Conservation (phyloP, 1,140 invertebrate species). For the Zaprionus taronus region DNA sequence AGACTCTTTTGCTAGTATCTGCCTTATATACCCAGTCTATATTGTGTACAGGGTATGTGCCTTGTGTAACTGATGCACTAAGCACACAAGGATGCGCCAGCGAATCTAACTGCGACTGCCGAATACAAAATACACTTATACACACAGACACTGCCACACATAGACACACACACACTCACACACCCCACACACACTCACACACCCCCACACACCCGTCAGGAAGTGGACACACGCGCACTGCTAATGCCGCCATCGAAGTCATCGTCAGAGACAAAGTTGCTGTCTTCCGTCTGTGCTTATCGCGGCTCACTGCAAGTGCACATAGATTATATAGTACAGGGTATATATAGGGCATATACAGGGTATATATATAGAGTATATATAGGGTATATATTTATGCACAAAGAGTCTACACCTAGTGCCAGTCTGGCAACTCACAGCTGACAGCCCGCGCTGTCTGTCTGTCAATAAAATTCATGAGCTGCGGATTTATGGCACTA, state of each 20-base stretch:
- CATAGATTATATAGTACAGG: neutral
- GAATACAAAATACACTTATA: conserved; percentile 16
- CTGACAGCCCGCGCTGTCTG: neutral
- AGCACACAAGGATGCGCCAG: neutral
- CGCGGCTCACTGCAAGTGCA: neutral
- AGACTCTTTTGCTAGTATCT: neutral
- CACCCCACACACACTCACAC: no score
- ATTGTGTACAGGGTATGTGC: conserved; percentile 13
- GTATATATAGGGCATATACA: no score
- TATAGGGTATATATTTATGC: neutral
- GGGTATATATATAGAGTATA: neutral
- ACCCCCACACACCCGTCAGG: neutral
- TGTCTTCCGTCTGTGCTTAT: neutral
- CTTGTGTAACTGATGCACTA: conserved; percentile 1
- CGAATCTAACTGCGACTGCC: neutral
- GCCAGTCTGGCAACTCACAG: conserved; percentile 18
- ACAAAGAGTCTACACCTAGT: neutral
- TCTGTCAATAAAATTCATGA: conserved; percentile 53
- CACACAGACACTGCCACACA: neutral
- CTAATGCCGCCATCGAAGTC: conserved; percentile 25
- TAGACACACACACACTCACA: neutral
- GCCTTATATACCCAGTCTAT: neutral
- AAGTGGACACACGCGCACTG: conserved; percentile 5
- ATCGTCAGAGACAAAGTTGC: conserved; percentile 13
- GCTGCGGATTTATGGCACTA: conserved; percentile 12